A percentile compares a stretch with the other conserved stretches of the same genome.
Evolutionary conservation across 2,888 invertebrate species (phyloP).

Genomic region (Lasioglossum malachurum): DNA sequence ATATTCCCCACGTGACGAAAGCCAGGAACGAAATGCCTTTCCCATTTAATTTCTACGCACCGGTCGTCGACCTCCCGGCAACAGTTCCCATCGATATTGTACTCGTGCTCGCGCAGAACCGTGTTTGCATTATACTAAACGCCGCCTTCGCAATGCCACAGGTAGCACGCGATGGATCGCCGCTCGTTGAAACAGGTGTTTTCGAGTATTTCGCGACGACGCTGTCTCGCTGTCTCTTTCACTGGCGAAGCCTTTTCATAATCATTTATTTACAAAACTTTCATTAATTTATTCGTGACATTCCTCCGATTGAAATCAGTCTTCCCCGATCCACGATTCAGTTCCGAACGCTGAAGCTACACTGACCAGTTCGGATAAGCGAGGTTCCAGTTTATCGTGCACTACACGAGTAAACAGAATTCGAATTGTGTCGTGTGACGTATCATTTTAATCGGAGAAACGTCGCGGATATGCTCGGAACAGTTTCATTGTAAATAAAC

Average conservation of each 20-base stretch:
- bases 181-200: neutral
- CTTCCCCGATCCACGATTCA: too few relatives aligned
- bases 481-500: neutral
- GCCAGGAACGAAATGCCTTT: constrained; percentile 66
- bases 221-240: too few relatives aligned
- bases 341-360: too few relatives aligned
- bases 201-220: neutral
- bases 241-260: too few relatives aligned
- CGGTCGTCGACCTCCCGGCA: constrained; percentile 60
- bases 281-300: too few relatives aligned
- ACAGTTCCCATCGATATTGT: constrained; percentile 53
- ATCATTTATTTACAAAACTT: too few relatives aligned
- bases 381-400: neutral
- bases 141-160: neutral
- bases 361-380: neutral
- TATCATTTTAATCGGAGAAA: neutral
- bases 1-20: constrained; percentile 62
- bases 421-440: neutral
- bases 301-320: neutral
- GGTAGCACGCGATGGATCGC: neutral
- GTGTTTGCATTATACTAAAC: constrained; percentile 25
- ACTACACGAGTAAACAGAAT: neutral
- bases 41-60: constrained; percentile 46
- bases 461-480: neutral
- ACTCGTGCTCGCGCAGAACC: constrained; percentile 21